phyloP scores from a whole-genome alignment of 2,113 vertebrate species.

The Pogonocichla stellata region DNA sequence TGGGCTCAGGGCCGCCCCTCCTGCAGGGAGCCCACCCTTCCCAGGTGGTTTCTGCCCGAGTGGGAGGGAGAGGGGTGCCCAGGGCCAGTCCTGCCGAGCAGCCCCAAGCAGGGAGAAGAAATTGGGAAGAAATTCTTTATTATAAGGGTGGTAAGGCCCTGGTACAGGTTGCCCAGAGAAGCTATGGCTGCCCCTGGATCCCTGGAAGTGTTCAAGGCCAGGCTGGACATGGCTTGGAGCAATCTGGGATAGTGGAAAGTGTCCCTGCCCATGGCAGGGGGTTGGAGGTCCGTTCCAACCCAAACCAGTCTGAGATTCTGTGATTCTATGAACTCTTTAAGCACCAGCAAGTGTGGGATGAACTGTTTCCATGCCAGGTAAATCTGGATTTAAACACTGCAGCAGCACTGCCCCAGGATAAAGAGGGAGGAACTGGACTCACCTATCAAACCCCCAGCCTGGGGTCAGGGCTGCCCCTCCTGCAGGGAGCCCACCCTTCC shows the following conservation, averaged over 20 bases:
- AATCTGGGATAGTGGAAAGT: fast-evolving
- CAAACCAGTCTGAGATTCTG: background rate
- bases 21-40: background rate
- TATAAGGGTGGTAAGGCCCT: background rate
- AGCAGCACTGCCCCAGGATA: background rate
- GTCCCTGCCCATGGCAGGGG: background rate
- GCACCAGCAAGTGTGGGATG: background rate
- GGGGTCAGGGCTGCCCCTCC: no score
- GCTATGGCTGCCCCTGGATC: background rate
- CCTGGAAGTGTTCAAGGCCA: background rate
- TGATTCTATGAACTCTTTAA: background rate
- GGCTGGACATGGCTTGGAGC: background rate
- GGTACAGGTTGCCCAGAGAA: background rate
- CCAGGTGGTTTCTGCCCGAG: fast-evolving
- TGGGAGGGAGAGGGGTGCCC: background rate
- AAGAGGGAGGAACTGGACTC: background rate
- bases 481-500: no score
- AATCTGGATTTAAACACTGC: background rate
- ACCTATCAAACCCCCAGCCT: no score
- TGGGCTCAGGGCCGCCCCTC: fast-evolving
- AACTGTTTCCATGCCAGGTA: background rate
- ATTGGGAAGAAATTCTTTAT: background rate
- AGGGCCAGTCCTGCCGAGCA: no score
- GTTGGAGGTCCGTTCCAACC: background rate
- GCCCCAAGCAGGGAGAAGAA: no score